phyloP scores from a whole-genome alignment of 2,797 vertebrate genomes.

The Siniperca obscura region DNA sequence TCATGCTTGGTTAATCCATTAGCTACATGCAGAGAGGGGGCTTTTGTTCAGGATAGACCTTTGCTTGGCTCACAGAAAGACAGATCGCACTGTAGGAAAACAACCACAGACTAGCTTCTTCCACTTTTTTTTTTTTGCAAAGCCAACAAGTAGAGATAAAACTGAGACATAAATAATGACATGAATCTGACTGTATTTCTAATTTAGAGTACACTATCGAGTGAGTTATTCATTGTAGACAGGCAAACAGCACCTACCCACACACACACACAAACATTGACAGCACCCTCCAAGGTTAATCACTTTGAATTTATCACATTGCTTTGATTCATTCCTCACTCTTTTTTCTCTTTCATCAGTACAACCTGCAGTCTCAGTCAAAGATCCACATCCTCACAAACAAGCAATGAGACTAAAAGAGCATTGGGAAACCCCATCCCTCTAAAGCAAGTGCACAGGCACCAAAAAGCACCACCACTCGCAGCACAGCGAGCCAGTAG shows the following conservation, averaged over 20 bases:
- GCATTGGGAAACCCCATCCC: constrained; percentile 23
- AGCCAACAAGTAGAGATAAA: constrained; percentile 27
- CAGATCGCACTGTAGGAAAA: constrained; percentile 34
- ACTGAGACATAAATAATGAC: neutral
- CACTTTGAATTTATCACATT: constrained; percentile 7
- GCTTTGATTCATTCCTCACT: constrained; percentile 22
- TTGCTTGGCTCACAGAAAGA: constrained; percentile 50
- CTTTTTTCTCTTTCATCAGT: constrained; percentile 15
- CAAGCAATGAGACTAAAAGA: constrained; percentile 6
- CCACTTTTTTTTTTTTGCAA: constrained; percentile 28
- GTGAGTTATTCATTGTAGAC: neutral
- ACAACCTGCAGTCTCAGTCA: constrained; percentile 25
- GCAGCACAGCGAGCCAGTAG: constrained; percentile 4
- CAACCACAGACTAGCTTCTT: constrained; percentile 21
- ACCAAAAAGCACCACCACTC: constrained; percentile 38
- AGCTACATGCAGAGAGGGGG: constrained; percentile 72
- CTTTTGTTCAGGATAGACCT: constrained; percentile 79
- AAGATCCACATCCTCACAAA: constrained; percentile 49
- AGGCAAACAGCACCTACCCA: constrained; percentile 21
- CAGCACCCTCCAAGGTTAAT: constrained; percentile 22
- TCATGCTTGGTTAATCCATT: constrained; percentile 82
- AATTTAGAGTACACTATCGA: neutral
- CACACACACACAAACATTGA: constrained; percentile 24
- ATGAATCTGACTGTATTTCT: constrained; percentile 4
- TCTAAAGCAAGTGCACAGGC: constrained; percentile 38